These are phyloP conservation scores for Pantala flavescens DNA, from an alignment of 1,140 invertebrate genomes.

Conservation along the genomic window DNA sequence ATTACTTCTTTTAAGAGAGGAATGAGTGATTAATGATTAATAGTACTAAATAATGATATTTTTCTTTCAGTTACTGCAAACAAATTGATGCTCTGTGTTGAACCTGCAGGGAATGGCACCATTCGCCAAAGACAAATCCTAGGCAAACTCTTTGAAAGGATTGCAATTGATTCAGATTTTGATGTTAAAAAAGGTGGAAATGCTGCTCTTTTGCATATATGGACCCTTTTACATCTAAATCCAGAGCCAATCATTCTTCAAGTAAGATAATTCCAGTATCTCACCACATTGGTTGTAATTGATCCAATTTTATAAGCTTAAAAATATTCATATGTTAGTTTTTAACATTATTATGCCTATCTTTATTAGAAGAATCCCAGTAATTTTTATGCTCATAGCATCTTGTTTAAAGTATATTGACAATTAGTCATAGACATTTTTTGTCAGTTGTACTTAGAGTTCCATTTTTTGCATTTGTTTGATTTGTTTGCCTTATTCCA, in stretches of 20 bases:
- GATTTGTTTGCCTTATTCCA: slow-evolving; percentile 29
- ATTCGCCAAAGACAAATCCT: neutral
- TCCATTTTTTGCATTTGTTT: no score
- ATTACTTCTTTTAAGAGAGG: no score
- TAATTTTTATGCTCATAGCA: no score
- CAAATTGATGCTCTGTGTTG: neutral
- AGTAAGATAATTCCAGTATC: neutral
- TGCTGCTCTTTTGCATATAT: neutral
- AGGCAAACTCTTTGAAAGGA: neutral
- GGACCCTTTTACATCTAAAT: neutral
- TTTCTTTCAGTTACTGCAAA: neutral
- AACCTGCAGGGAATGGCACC: neutral
- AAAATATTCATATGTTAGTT: no score
- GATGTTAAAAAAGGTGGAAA: neutral
- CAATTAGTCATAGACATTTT: no score
- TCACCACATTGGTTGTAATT: no score
- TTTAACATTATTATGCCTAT: no score
- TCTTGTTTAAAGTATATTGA: no score
- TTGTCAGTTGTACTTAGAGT: no score
- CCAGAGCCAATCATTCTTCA: neutral
- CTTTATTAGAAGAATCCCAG: no score
- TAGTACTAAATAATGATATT: neutral
- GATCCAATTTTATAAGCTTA: no score
- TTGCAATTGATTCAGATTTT: neutral
- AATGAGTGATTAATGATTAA: no score